Evolutionary conservation across 2,113 vertebrate genomes (phyloP), one percentile per base, ranked within the genome.

Genomic region (Coreoperca whiteheadi): DNA sequence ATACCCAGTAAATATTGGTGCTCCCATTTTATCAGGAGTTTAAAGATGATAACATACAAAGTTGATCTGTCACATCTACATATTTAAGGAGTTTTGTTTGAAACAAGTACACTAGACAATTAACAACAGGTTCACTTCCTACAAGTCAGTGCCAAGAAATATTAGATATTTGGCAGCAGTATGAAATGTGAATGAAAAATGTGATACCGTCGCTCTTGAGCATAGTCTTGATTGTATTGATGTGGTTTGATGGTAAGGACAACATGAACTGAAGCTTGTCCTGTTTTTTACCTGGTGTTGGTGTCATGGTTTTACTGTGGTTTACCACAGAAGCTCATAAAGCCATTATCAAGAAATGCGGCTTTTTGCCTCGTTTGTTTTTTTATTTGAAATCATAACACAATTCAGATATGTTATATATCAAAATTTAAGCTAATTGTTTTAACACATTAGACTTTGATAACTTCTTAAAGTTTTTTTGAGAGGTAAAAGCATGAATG

Each of bases 401-500:
- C 10, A 20, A 4, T 59, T 32, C 14, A 34, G 30, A 37, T 53
- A 8, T 12, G 2, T 34, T n/a, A 63, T 57, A n/a, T 5, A 30
- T 18, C 51, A 18, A 53, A 66, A 51, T 51, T 30, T 2, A 51
- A 78, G 51, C 37, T 83, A 43, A 37, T 32, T 56, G 32, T 70
- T 12, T 43, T 11, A 32, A 50, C 60, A 14, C 21, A 0, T 63
- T 67, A 4, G 72, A 48, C 68, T 79, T 3, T 9, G 46, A 63
- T 75, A 57, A 46, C 30, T 16, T 74, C 12, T 73, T 11, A 37
- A 21, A 23, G 30, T 21, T 59, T 82, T 79, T 46, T 80, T 28
- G 48, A 32, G 71, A 57, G 41, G 4, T 56, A 85, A 86, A 76
- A 85, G 78, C 61, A 71, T 53, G 61, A 90, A 89, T 56, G 64